These are phyloP conservation scores for Isurus oxyrinchus DNA, from an alignment of 2,113 vertebrate species.

Conservation along the genomic window DNA sequence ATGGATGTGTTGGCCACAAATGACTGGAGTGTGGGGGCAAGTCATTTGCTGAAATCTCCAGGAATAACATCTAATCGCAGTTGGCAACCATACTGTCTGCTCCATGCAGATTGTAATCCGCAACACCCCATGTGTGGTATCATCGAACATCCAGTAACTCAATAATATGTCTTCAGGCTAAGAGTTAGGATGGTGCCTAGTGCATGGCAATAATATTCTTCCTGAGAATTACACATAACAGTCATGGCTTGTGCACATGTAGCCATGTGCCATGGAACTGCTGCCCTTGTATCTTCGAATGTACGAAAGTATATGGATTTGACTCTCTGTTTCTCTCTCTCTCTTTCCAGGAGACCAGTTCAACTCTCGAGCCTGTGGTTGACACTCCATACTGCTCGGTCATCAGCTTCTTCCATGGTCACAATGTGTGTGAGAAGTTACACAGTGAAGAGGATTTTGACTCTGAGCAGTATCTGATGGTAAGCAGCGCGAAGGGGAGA, in stretches of 20 bases:
- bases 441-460: not conserved
- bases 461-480: not conserved
- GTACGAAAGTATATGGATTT: not conserved
- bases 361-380: not conserved
- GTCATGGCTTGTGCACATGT: not conserved
- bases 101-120: not conserved
- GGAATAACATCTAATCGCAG: too few species aligned
- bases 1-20: too few species aligned
- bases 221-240: not conserved
- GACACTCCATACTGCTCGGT: not conserved
- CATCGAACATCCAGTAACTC: not conserved
- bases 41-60: too few species aligned
- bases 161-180: not conserved
- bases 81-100: too few species aligned
- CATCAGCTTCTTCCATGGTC: not conserved
- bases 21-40: too few species aligned
- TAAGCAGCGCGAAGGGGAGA: not conserved
- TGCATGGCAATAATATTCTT: not conserved
- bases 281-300: not conserved
- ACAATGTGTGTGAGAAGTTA: not conserved
- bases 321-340: not conserved
- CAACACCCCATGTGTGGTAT: not conserved
- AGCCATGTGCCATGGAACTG: not conserved
- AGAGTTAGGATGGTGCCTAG: not conserved
- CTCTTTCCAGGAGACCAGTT: not conserved